These are phyloP conservation scores for Diarsia dahlii DNA, from an alignment of 2,888 invertebrate genomes.

Conservation along the genomic window DNA sequence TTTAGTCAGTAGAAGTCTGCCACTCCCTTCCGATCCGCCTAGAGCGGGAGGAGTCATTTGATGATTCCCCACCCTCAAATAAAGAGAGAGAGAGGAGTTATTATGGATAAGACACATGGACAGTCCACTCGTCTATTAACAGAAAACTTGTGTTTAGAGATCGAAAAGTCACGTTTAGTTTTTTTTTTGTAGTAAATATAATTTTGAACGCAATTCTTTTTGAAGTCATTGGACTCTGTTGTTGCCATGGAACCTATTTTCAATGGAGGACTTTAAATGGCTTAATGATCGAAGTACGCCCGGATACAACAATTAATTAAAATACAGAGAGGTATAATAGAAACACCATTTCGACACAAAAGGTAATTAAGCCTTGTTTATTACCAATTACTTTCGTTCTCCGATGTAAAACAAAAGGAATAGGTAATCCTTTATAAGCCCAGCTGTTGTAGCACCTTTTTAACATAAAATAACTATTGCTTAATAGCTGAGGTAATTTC, in stretches of 20 bases:
- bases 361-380: conserved; percentile 21
- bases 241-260: not conserved
- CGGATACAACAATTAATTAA: conserved; percentile 14
- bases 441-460: conserved; percentile 14
- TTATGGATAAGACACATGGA: too few species aligned
- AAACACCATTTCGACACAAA: conserved; percentile 24
- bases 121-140: too few species aligned
- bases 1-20: too few species aligned
- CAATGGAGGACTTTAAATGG: not conserved
- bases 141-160: too few species aligned
- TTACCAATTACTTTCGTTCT: conserved; percentile 37
- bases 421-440: conserved; percentile 40
- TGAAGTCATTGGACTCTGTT: not conserved
- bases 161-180: too few species aligned
- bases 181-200: not conserved
- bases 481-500: conserved; percentile 1
- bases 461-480: conserved; percentile 28
- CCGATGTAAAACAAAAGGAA: conserved; percentile 29
- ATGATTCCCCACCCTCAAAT: too few species aligned
- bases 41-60: too few species aligned
- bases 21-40: too few species aligned
- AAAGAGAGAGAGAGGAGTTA: too few species aligned
- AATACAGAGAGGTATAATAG: conserved; percentile 4
- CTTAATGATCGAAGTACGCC: not conserved
- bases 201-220: not conserved